These are phyloP conservation scores for Musca vetustissima DNA, from an alignment of 1,140 invertebrate species.

Conservation along the genomic window DNA sequence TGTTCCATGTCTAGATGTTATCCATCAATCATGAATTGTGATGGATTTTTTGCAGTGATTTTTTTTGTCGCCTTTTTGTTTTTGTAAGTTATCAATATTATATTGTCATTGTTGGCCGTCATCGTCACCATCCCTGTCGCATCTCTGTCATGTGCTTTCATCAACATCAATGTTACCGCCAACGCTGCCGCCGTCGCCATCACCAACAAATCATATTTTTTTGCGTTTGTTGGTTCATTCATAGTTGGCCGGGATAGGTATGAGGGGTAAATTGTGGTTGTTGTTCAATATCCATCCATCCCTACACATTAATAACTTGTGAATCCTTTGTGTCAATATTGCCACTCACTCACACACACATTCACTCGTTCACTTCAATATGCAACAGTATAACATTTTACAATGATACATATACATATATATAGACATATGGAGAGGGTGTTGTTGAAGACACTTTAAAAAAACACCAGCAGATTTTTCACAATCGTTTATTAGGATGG, in stretches of 20 bases:
- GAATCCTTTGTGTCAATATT: constrained; percentile 24
- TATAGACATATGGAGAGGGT: too few species aligned
- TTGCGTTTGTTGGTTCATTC: not conserved
- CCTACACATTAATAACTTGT: constrained; percentile 21
- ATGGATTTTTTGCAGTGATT: not conserved
- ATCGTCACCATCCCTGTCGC: not conserved
- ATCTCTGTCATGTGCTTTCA: not conserved
- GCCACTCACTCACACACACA: not conserved
- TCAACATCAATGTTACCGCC: constrained; percentile 3
- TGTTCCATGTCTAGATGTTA: not conserved
- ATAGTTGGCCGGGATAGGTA: not conserved
- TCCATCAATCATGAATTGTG: constrained; percentile 20
- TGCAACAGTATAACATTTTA: too few species aligned
- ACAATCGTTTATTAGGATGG: too few species aligned
- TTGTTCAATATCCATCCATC: constrained; percentile 7
- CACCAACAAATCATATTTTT: not conserved
- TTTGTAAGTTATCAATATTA: not conserved
- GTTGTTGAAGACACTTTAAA: too few species aligned
- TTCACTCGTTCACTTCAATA: too few species aligned
- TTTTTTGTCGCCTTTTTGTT: constrained; percentile 1
- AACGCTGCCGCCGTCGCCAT: not conserved
- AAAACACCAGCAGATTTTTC: too few species aligned
- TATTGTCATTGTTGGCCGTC: too few species aligned
- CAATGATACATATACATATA: too few species aligned
- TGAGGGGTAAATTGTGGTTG: too few species aligned